Evolutionary conservation across 1,140 invertebrate species (phyloP), one percentile per base, ranked within the genome.

Genomic region (Colletes gigas): DNA sequence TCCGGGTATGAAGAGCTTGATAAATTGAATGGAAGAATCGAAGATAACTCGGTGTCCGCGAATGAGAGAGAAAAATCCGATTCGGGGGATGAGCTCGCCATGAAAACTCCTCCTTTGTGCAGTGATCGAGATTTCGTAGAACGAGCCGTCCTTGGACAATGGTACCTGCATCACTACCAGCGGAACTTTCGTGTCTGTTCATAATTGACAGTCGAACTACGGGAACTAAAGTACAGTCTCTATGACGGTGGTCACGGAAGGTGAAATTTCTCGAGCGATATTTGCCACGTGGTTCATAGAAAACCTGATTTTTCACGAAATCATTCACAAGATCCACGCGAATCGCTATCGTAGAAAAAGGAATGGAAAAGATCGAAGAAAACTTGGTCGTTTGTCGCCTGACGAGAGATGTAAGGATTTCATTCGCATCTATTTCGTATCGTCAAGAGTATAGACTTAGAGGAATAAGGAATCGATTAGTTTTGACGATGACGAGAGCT

Each of bases 101-200:
- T 30, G 39, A 65, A 39, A 17, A 7, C 44, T 65, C 63, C 39
- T n/a, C n/a, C 63, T n/a, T n/a, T 14, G 63, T 10, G 17, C 63
- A 9, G 39, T 65, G 47, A 65, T 65, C 63, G 63, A 65, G 41
- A 65, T 44, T 47, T 47, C 41, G 63, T 65, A 47, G 39, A 65
- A 65, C 39, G 63, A 65, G 44, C 39, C 63, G 41, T 44, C 6
- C 63, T n/a, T 39, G 63, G 39, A 65, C 63, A 65, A 65, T 65
- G 63, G 39, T n/a, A n/a, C 41, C 63, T 39, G 17, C 14, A 65
- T 47, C 41, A 10, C 0, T 5, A 15, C 41, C 15, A 44, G 41
- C 63, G 41, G 63, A 44, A 65, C 15, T 65, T 65, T 65, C 63
- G 41, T 65, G 63, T 65, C 63, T 47, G 63, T 30, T 65, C 63